A percentile compares a stretch with the other conserved stretches of the same genome.
Conservation (phyloP, 2,113 vertebrate genomes). For the Callocephalon fimbriatum region DNA sequence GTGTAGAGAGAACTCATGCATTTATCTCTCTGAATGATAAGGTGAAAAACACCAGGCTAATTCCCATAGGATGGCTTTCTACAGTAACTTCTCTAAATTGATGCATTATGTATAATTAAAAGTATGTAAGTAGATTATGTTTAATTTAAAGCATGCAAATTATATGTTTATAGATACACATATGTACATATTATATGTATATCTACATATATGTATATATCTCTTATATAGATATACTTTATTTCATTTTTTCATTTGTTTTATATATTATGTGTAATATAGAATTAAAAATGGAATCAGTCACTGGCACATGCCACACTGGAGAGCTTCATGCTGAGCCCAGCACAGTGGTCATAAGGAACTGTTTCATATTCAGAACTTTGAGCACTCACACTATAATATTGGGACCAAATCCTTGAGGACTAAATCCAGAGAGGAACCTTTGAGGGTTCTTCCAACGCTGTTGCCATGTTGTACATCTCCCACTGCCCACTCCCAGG, state of each 20-base stretch:
- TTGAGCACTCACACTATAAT: neutral
- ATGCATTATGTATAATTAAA: neutral
- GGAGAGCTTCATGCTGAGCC: neutral
- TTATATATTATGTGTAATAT: neutral
- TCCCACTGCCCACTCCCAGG: neutral
- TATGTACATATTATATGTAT: neutral
- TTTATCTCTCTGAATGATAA: neutral
- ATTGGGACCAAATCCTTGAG: neutral
- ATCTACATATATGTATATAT: neutral
- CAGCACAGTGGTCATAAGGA: neutral
- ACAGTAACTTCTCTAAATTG: neutral
- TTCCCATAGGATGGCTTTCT: neutral
- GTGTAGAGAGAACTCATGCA: neutral
- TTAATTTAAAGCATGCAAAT: neutral
- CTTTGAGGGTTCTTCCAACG: neutral
- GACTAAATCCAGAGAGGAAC: neutral
- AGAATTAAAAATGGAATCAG: neutral
- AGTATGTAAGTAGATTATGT: neutral
- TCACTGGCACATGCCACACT: neutral
- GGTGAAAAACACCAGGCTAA: neutral
- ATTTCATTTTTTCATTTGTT: neutral
- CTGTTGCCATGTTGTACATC: fast-evolving
- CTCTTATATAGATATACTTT: neutral
- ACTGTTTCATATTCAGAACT: neutral
- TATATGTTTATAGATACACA: neutral